phyloP scores from a whole-genome alignment of 2,113 vertebrate genomes.

The Fregetta grallaria region DNA sequence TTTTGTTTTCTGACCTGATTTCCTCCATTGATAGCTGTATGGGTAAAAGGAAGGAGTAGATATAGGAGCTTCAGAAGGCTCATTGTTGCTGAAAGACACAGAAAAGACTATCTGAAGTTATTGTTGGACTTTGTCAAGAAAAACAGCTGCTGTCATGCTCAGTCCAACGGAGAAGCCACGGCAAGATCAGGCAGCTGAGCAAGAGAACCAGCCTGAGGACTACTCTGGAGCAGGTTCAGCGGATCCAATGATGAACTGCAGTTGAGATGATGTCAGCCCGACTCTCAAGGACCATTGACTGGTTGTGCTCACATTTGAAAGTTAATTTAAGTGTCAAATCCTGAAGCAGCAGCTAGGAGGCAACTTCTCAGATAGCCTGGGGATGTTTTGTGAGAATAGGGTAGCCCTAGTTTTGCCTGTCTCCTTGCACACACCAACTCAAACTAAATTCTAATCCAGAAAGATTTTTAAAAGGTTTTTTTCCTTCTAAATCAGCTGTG shows the following conservation, averaged over 20 bases:
- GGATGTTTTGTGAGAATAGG: neutral
- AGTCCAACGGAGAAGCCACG: neutral
- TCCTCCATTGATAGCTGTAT: neutral
- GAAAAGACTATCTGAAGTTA: neutral
- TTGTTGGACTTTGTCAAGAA: neutral
- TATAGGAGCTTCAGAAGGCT: neutral
- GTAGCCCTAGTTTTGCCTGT: neutral
- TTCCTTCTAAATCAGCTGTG: neutral
- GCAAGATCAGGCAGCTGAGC: neutral
- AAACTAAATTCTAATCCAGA: neutral
- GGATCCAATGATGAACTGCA: neutral
- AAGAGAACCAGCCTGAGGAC: neutral
- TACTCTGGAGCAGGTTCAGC: neutral
- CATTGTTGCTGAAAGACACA: neutral
- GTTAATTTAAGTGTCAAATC: neutral
- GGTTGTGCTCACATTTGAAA: neutral
- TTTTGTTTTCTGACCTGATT: neutral
- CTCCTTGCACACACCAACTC: neutral
- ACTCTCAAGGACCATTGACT: neutral
- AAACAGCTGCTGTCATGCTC: rapidly evolving
- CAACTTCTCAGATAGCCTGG: neutral
- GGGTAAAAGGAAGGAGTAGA: neutral
- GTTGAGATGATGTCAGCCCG: neutral
- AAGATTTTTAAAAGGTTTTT: neutral
- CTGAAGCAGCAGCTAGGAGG: neutral